These are phyloP conservation scores for Leptopilina myrica DNA, from an alignment of 2,888 invertebrate genomes.

Conservation along the genomic window DNA sequence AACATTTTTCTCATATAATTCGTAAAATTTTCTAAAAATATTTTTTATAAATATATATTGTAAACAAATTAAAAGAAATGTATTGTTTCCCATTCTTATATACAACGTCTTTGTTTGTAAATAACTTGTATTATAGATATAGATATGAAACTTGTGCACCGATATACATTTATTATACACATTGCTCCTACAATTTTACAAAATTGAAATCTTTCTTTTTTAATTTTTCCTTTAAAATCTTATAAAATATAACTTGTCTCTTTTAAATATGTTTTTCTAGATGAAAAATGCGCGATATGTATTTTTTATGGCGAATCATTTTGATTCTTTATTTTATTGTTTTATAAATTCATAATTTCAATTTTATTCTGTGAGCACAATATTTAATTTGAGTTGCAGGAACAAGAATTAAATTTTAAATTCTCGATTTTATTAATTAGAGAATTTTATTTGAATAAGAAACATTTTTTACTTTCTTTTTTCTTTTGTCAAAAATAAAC, in stretches of 20 bases:
- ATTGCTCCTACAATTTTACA: conserved; percentile 7
- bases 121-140: conserved; percentile 28
- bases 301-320: background rate
- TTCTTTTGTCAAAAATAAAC: too few relatives aligned
- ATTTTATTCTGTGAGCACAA: conserved; percentile 4
- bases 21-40: too few relatives aligned
- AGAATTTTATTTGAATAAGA: too few relatives aligned
- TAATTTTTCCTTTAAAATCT: background rate
- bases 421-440: too few relatives aligned
- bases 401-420: background rate
- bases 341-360: background rate
- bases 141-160: conserved; percentile 25
- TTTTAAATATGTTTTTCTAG: conserved; percentile 1
- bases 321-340: conserved; percentile 20
- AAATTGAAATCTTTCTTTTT: background rate
- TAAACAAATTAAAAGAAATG: background rate
- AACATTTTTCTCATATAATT: too few relatives aligned
- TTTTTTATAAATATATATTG: background rate
- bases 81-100: background rate
- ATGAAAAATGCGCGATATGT: conserved; percentile 3
- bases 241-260: background rate
- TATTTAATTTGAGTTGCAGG: background rate
- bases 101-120: conserved; percentile 13
- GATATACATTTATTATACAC: conserved; percentile 7
- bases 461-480: too few relatives aligned